Evolutionary conservation across 92 coral and sea anemone genomes (phyloP).

Genomic region (Zoanthus sansibaricus): DNA sequence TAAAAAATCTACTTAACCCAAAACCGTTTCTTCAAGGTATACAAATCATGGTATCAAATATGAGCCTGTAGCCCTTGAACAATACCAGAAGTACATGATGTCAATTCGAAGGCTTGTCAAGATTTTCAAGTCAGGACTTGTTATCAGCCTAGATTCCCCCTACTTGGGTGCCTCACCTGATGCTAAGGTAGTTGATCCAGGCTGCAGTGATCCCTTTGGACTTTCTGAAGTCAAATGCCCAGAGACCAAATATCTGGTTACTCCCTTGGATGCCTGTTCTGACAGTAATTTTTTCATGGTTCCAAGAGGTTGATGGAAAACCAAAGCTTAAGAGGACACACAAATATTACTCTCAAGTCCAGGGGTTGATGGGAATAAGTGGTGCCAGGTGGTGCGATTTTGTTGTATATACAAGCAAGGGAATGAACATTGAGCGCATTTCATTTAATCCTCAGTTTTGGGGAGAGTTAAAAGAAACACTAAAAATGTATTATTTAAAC

Average conservation of each 20-base stretch:
- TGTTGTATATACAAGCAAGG: no score
- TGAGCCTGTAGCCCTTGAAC: not conserved
- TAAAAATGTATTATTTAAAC: no score
- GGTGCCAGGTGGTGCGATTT: no score
- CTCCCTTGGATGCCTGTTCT: slow-evolving; percentile 75
- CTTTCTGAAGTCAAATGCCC: slow-evolving; percentile 76
- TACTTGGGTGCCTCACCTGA: slow-evolving; percentile 72
- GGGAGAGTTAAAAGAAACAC: no score
- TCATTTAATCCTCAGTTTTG: no score
- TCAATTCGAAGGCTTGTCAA: slow-evolving; percentile 64
- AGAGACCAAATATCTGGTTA: slow-evolving; percentile 68
- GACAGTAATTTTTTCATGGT: slow-evolving; percentile 53
- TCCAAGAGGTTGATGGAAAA: slow-evolving; percentile 12
- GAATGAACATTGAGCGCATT: no score
- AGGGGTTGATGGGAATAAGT: no score
- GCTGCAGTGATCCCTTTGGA: slow-evolving; percentile 66
- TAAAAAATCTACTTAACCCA: not conserved
- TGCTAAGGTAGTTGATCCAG: slow-evolving; percentile 66
- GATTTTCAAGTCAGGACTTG: slow-evolving; percentile 75
- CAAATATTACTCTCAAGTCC: no score
- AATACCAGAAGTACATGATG: slow-evolving; percentile 69
- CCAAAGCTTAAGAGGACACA: no score
- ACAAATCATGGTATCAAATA: no score
- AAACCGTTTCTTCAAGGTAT: no score
- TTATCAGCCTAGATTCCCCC: slow-evolving; percentile 61